phyloP scores from a whole-genome alignment of 2,113 vertebrate species.

The Morone saxatilis region DNA sequence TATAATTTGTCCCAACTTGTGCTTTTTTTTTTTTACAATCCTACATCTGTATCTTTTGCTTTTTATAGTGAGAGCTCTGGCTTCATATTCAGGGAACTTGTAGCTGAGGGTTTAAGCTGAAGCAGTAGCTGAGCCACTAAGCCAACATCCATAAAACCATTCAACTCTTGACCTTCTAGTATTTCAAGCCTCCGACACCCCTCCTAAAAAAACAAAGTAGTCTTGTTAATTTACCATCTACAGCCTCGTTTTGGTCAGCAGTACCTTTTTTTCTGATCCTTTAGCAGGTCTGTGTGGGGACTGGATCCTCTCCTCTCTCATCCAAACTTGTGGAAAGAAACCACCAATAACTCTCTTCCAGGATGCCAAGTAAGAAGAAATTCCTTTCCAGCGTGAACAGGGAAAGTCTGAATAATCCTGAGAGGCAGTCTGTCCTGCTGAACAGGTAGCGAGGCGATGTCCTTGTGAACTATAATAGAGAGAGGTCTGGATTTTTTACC shows the following conservation, averaged over 20 bases:
- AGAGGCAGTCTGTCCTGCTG: conserved; percentile 22
- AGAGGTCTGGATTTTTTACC: conserved; percentile 78
- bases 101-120: not conserved
- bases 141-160: conserved; percentile 16
- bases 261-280: conserved; percentile 62
- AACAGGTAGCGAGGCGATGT: conserved; percentile 59
- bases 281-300: not conserved
- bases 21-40: not conserved
- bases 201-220: not conserved
- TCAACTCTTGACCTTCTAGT: not conserved
- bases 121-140: not conserved
- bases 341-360: not conserved
- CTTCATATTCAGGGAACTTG: not conserved
- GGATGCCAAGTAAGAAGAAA: conserved; percentile 9
- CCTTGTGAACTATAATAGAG: conserved; percentile 70
- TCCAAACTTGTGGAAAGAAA: conserved; percentile 32
- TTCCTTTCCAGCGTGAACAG: conserved; percentile 30
- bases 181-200: not conserved
- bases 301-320: conserved; percentile 39
- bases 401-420: conserved; percentile 53
- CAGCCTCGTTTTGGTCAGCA: not conserved
- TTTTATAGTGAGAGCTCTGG: not conserved
- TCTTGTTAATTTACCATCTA: not conserved
- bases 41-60: not conserved
- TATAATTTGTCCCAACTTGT: not conserved